These are phyloP conservation scores for Cardiocondyla obscurior DNA, from an alignment of 1,140 invertebrate genomes.

Conservation along the genomic window DNA sequence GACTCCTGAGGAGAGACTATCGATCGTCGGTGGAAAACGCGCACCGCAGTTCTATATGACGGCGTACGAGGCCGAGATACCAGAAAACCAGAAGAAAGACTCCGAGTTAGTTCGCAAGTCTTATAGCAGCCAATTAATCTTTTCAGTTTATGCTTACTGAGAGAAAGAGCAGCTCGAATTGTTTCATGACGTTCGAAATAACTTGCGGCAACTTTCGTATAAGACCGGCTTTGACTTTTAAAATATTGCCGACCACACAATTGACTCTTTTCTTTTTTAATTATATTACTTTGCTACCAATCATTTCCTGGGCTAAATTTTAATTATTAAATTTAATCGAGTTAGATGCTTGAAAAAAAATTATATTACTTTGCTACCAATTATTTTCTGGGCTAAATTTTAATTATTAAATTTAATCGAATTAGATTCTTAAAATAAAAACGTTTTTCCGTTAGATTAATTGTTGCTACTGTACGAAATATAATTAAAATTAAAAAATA, in stretches of 20 bases:
- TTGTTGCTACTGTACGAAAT: no score
- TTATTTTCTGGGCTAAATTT: no score
- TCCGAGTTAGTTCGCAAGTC: slow-evolving; percentile 89
- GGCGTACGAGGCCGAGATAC: slow-evolving; percentile 96
- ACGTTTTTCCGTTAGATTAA: no score
- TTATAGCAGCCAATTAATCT: neutral
- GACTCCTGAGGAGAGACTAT: slow-evolving; percentile 94
- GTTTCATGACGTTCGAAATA: neutral
- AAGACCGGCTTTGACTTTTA: neutral
- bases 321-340: no score
- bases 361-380: no score
- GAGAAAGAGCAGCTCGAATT: neutral
- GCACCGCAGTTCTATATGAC: slow-evolving; percentile 97
- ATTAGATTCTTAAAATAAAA: no score
- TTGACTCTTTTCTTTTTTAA: neutral
- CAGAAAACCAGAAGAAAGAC: slow-evolving; percentile 97
- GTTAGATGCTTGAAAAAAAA: no score
- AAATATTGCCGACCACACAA: neutral
- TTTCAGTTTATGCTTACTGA: neutral
- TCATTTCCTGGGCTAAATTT: no score
- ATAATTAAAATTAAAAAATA: no score
- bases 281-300: neutral
- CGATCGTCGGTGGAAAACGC: slow-evolving; percentile 96
- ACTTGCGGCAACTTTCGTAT: neutral
- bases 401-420: no score